phyloP scores from a whole-genome alignment of 2,797 vertebrate species.

The Alcedo quadribrachys region DNA sequence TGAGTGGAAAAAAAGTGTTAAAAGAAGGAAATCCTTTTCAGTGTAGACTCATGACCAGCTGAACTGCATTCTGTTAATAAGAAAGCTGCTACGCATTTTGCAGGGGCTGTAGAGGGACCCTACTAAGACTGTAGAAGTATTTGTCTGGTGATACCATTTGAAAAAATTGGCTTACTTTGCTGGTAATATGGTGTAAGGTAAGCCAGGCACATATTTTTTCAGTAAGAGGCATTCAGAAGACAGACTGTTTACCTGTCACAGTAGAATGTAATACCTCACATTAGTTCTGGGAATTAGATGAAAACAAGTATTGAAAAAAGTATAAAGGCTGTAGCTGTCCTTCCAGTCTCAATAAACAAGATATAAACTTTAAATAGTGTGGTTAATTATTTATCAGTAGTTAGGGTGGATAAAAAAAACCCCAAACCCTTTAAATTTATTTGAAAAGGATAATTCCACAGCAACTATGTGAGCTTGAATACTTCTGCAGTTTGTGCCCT shows the following conservation, averaged over 20 bases:
- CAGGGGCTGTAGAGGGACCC: background rate
- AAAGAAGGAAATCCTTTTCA: background rate
- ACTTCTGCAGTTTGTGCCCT: background rate
- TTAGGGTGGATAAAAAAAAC: background rate
- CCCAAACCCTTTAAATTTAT: background rate
- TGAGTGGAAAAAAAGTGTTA: background rate
- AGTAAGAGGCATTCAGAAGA: background rate
- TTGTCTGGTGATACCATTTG: background rate
- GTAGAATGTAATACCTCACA: background rate
- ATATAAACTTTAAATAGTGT: background rate
- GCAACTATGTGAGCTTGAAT: background rate
- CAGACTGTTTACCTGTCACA: background rate
- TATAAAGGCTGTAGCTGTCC: background rate
- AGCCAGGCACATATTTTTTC: background rate
- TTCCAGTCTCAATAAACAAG: background rate
- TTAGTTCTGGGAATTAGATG: background rate
- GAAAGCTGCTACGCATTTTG: background rate
- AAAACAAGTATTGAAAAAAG: background rate
- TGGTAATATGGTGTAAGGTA: background rate
- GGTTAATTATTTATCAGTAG: conserved; percentile 1
- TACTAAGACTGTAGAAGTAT: background rate
- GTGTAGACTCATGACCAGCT: background rate
- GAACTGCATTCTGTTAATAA: background rate
- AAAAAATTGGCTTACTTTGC: background rate
- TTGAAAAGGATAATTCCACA: background rate